phyloP scores from a whole-genome alignment of 2,888 invertebrate genomes.

The Thecocarcelia acutangulata region DNA sequence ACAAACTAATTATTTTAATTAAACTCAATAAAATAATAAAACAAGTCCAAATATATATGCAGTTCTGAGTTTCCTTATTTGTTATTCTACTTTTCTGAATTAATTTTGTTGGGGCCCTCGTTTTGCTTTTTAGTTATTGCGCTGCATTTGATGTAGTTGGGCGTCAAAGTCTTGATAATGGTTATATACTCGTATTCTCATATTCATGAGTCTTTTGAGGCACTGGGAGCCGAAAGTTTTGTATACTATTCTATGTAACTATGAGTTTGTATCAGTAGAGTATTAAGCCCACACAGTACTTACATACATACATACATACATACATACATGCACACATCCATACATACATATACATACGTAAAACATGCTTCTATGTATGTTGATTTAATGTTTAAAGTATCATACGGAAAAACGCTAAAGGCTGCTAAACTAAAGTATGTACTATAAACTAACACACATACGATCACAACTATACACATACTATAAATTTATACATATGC shows the following conservation, averaged over 20 bases:
- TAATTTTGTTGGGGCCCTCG: not conserved
- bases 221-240: conserved; percentile 9
- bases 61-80: too few species aligned
- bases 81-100: too few species aligned
- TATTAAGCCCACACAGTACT: not conserved
- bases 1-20: too few species aligned
- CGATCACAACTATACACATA: not conserved
- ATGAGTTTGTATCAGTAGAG: not conserved
- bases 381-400: conserved; percentile 39
- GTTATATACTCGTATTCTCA: conserved; percentile 19
- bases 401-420: conserved; percentile 54
- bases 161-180: conserved; percentile 50
- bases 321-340: conserved; percentile 1
- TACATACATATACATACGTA: not conserved
- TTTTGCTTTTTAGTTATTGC: not conserved
- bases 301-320: not conserved
- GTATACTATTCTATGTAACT: not conserved
- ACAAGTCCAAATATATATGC: too few species aligned
- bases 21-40: too few species aligned
- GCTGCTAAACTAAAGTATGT: conserved; percentile 38
- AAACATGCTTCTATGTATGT: not conserved
- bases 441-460: conserved; percentile 4
- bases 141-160: not conserved
- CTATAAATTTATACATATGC: too few species aligned
- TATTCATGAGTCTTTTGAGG: conserved; percentile 15